Base-by-base conservation (phyloP, 2,888 invertebrate genomes). In the Sceliomorpha sp. region DNA sequence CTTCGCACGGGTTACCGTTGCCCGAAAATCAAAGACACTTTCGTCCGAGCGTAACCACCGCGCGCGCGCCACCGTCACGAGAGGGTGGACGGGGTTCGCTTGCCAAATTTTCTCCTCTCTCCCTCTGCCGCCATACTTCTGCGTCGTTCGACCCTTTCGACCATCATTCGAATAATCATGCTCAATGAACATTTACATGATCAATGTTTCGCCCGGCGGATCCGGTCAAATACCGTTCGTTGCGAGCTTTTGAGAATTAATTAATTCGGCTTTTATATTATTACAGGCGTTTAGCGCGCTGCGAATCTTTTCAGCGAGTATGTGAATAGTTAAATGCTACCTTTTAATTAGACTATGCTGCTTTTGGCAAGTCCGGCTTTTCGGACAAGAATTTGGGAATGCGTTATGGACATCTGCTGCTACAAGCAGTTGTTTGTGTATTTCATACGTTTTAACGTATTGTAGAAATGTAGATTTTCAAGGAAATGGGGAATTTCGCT, bases 21-120 rank as follows among this genome's bases (percentile, higher is more conserved):
- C 63, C 66, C 74, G 77, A 78, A 79, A 77, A 82, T 78, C 79
- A 75, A 79, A 78, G 78, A 78, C 78, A 79, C 73, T 77, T 79
- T 80, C 72, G 74, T 51, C 64, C 70, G 66, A 68, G 70, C 58
- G 70, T 45, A 67, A 63, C 66, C 66, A 55, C 60, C 45, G 48
- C 48, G 34, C 15, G 24, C 50, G 34, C 15, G 24, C 50, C 56
- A 51, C 51, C 20, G 53, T 53, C 27, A 42, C 45, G 42, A 39
- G 31, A 58, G 51, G 37, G 47, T 9, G 29, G 47, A 39, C 27
- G 47, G n/a, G n/a, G 60, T 48, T 45, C 53, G 73, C 72, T 68
- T 74, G 68, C 67, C 63, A 53, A 70, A 70, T 67, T 62, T 59
- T 39, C 29, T 60, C 48, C 36, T 50, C 40, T 45, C 55, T 17